phyloP scores from a whole-genome alignment of 1,140 invertebrate genomes.

The Trichonephila clavata region DNA sequence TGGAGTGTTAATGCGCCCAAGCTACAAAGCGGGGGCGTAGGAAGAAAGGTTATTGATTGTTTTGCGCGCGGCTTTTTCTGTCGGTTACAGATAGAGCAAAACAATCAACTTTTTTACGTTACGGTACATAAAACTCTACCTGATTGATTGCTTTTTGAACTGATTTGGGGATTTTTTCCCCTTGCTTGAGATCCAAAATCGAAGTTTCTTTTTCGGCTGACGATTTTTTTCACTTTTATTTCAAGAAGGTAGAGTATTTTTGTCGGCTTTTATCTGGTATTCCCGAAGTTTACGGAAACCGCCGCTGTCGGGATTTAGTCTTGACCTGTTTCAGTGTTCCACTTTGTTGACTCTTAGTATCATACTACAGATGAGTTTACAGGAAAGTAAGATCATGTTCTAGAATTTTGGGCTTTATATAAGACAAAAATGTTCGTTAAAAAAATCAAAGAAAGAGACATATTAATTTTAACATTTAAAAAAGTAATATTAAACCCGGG shows the following conservation, averaged over 20 bases:
- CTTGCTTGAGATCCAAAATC: conserved; percentile 24
- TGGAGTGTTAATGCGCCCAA: conserved; percentile 34
- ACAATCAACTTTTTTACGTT: conserved; percentile 47
- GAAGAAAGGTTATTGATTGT: conserved; percentile 48
- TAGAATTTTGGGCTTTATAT: neutral
- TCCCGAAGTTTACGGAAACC: conserved; percentile 6
- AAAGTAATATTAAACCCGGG: too few species aligned
- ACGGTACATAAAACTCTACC: conserved; percentile 41
- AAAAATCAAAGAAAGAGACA: too few species aligned
- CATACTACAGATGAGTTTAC: neutral
- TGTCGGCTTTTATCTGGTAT: conserved; percentile 9
- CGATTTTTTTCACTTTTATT: conserved; percentile 16
- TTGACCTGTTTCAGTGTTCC: neutral
- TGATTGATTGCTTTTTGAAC: conserved; percentile 59
- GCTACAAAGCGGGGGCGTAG: conserved; percentile 9
- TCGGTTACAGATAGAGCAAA: conserved; percentile 60
- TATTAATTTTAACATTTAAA: too few species aligned
- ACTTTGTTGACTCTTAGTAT: neutral
- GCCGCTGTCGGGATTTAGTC: neutral
- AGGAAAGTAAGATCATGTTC: neutral
- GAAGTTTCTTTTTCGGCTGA: conserved; percentile 10
- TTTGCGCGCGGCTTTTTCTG: conserved; percentile 22
- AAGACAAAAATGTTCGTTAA: neutral
- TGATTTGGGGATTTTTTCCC: conserved; percentile 44
- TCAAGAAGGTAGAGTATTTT: neutral